phyloP scores from a whole-genome alignment of 2,888 invertebrate species.

The Tetheella fluctuosa region DNA sequence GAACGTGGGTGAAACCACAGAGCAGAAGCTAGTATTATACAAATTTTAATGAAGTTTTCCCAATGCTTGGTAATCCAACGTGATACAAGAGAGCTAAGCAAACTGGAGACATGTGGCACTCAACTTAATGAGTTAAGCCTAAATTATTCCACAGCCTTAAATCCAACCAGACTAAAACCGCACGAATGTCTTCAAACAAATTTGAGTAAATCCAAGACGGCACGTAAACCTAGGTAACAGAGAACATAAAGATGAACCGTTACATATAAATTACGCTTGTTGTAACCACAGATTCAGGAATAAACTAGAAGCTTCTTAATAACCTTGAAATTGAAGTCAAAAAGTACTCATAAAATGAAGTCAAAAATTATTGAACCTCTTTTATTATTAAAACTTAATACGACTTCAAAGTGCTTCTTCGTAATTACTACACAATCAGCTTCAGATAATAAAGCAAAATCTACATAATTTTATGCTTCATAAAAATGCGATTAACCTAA shows the following conservation, averaged over 20 bases:
- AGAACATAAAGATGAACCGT: not conserved
- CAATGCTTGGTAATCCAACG: not conserved
- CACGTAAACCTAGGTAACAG: constrained; percentile 6
- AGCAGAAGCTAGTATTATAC: not conserved
- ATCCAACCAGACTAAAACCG: not conserved
- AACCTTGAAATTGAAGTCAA: not conserved
- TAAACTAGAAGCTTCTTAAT: not conserved
- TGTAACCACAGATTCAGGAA: not conserved
- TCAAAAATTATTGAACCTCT: no score
- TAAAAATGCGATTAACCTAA: not conserved
- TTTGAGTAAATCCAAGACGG: constrained; percentile 3
- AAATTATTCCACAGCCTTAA: constrained; percentile 4
- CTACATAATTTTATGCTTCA: no score
- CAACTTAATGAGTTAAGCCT: constrained; percentile 5
- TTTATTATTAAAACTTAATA: no score
- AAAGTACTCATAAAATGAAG: not conserved
- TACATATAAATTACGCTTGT: constrained; percentile 4
- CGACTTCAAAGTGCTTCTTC: no score
- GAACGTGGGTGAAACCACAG: no score
- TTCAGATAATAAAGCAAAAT: no score
- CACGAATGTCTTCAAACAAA: constrained; percentile 4
- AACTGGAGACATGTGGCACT: not conserved
- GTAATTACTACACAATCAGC: no score
- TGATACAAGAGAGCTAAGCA: not conserved
- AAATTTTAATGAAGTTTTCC: constrained; percentile 1